Evolutionary conservation across 2,113 vertebrate genomes (phyloP).

Genomic region (Ancistrus triradiatus): DNA sequence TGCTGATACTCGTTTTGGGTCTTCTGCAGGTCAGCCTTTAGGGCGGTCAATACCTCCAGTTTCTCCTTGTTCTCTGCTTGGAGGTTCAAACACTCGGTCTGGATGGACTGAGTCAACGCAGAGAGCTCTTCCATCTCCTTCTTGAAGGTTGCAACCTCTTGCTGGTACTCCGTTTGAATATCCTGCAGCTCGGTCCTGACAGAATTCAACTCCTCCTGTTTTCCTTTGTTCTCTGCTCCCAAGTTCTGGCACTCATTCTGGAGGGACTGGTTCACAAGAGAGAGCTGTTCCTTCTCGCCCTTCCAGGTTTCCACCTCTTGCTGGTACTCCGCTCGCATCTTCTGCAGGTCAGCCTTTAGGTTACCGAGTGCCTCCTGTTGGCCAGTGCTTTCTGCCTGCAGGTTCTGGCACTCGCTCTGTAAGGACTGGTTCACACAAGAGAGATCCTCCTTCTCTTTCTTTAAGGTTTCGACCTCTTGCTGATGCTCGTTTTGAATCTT

Average conservation of each 20-base stretch:
- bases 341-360: not conserved
- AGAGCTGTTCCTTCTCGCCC: not conserved
- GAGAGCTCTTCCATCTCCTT: slow-evolving; percentile 2
- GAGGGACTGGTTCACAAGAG: slow-evolving; percentile 8
- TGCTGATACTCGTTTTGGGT: not conserved
- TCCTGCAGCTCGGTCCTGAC: slow-evolving; percentile 14
- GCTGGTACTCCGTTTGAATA: not conserved
- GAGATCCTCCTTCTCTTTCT: not conserved
- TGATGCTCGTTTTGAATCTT: not conserved
- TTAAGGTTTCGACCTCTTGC: slow-evolving; percentile 3
- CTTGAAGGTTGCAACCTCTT: not conserved
- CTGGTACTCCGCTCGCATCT: not conserved
- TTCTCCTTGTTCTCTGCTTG: slow-evolving; percentile 7
- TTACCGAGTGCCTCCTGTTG: not conserved
- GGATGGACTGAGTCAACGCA: slow-evolving; percentile 1
- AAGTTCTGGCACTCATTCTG: not conserved
- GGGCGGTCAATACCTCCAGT: not conserved
- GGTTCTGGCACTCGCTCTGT: not conserved
- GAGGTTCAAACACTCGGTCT: not conserved
- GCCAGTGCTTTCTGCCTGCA: not conserved
- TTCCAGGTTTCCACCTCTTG: not conserved
- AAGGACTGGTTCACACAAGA: not conserved
- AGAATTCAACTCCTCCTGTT: not conserved
- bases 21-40: slow-evolving; percentile 22
- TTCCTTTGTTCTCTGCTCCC: not conserved